Percentiles rank a stretch among this genome's conserved stretches.
Conservation (phyloP, 2,797 vertebrate species). For the Pangasius sanitwongsei region DNA sequence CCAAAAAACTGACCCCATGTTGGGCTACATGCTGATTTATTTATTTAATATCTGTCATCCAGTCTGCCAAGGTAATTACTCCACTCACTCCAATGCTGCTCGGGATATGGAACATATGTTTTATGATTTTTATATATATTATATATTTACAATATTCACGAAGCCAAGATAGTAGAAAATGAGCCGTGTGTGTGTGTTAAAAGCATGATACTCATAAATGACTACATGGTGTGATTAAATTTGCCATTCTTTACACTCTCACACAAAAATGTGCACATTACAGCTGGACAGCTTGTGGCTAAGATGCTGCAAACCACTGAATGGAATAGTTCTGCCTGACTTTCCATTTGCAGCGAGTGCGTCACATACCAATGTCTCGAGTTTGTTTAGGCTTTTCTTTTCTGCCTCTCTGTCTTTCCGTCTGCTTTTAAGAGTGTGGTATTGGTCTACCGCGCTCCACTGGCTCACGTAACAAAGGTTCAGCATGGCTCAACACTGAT, state of each 20-base stretch:
- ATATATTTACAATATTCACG: slow-evolving; percentile 30
- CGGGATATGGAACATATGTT: slow-evolving; percentile 50
- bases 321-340: slow-evolving; percentile 63
- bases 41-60: slow-evolving; percentile 63
- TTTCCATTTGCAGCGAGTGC: slow-evolving; percentile 60
- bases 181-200: not conserved
- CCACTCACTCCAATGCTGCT: slow-evolving; percentile 53
- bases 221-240: slow-evolving; percentile 30
- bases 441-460: slow-evolving; percentile 27
- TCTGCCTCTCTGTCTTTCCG: slow-evolving; percentile 35
- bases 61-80: slow-evolving; percentile 64
- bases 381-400: slow-evolving; percentile 52
- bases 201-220: not conserved
- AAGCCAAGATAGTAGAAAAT: slow-evolving; percentile 45
- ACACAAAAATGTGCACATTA: slow-evolving; percentile 13
- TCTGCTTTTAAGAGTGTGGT: slow-evolving; percentile 23
- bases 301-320: slow-evolving; percentile 48
- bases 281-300: slow-evolving; percentile 22
- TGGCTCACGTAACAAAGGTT: not conserved
- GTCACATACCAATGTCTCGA: slow-evolving; percentile 53
- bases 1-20: slow-evolving; percentile 47
- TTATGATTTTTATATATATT: slow-evolving; percentile 44
- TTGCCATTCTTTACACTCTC: not conserved
- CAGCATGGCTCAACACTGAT: slow-evolving; percentile 53
- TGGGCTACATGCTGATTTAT: slow-evolving; percentile 53